These are phyloP conservation scores for Myanophis thanlyinensis DNA, from an alignment of 2,113 vertebrate species.

Conservation along the genomic window DNA sequence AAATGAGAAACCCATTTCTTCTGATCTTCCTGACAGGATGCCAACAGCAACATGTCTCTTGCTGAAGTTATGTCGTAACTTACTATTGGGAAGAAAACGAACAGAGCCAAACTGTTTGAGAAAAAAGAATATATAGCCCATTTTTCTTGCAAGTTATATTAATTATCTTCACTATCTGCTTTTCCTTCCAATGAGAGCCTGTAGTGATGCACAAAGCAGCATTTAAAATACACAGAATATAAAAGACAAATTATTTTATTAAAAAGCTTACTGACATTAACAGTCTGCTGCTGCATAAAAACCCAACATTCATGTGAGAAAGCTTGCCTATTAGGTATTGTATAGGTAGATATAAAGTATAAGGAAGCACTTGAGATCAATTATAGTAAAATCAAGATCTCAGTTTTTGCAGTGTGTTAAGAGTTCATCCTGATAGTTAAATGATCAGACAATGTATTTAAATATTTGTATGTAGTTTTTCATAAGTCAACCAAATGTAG, in stretches of 20 bases:
- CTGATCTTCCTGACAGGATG: conserved; percentile 95
- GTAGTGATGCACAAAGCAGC: neutral
- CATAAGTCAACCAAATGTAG: neutral
- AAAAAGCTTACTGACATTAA: neutral
- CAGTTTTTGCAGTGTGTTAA: neutral
- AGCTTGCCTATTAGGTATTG: neutral
- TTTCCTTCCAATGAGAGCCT: neutral
- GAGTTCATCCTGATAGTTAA: neutral
- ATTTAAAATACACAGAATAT: neutral
- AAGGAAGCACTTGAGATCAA: neutral
- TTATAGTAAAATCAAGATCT: neutral
- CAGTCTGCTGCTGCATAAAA: neutral
- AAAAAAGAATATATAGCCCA: neutral
- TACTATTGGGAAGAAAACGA: conserved; percentile 69
- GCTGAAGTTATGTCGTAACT: conserved; percentile 97
- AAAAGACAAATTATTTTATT: neutral
- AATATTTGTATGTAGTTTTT: neutral
- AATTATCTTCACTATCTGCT: neutral
- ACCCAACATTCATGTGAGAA: neutral
- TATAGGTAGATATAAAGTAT: too few relatives aligned
- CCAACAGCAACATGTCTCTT: conserved; percentile 94
- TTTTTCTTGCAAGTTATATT: neutral
- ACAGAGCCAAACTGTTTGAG: neutral
- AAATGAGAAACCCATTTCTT: conserved; percentile 99
- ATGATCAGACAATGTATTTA: neutral